Percentiles rank a stretch among this genome's conserved stretches.
These are phyloP conservation scores for Drosophila nasuta DNA, from an alignment of 1,140 invertebrate species.

Conservation along the genomic window DNA sequence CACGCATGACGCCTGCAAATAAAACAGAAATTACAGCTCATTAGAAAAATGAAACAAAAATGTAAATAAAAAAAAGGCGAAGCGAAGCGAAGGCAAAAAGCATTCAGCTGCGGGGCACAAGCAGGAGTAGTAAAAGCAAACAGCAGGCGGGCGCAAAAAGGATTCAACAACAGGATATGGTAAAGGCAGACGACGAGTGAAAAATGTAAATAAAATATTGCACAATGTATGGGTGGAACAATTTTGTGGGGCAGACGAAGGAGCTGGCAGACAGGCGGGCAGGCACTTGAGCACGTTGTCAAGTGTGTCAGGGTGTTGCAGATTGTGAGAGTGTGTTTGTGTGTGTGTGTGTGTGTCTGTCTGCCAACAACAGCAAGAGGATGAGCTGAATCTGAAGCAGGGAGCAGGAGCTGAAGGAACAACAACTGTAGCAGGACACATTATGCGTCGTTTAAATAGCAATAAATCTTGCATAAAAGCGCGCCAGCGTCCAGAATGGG, in stretches of 20 bases:
- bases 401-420: conserved; percentile 22
- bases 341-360: conserved; percentile 46
- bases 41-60: conserved; percentile 82
- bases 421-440: conserved; percentile 63
- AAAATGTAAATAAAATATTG: conserved; percentile 83
- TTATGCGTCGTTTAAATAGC: conserved; percentile 82
- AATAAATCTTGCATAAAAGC: conserved; percentile 81
- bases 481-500: conserved; percentile 46
- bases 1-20: conserved; percentile 80
- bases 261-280: conserved; percentile 49
- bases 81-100: conserved; percentile 33
- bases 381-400: background rate
- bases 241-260: conserved; percentile 11
- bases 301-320: conserved; percentile 63
- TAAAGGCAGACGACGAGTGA: conserved; percentile 74
- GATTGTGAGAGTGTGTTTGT: conserved; percentile 1
- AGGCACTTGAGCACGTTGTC: conserved; percentile 81
- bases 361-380: conserved; percentile 50
- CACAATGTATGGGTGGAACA: conserved; percentile 43
- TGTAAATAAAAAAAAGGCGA: conserved; percentile 62
- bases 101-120: conserved; percentile 44
- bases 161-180: conserved; percentile 71
- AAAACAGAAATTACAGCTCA: conserved; percentile 83
- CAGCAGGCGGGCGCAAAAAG: conserved; percentile 51
- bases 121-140: conserved; percentile 55